Conservation (phyloP, 2,888 invertebrate genomes). For the Rhimphoctona megacephalus region DNA sequence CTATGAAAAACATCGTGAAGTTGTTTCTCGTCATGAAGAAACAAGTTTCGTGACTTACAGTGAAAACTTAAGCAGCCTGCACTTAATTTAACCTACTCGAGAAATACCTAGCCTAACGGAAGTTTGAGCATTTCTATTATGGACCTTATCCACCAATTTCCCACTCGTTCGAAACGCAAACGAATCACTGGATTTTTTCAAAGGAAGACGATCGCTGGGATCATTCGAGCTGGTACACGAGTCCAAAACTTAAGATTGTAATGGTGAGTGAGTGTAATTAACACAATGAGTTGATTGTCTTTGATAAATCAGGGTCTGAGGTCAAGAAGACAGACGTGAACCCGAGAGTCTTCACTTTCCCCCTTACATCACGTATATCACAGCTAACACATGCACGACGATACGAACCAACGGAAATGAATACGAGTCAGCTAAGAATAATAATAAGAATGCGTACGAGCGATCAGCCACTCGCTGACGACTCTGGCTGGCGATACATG, state of each 20-base stretch:
- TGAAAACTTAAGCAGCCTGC: not conserved
- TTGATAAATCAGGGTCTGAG: conserved; percentile 21
- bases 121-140: not conserved
- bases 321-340: conserved; percentile 8
- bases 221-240: not conserved
- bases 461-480: not conserved
- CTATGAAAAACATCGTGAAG: not conserved
- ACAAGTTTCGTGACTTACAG: not conserved
- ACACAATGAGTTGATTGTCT: conserved; percentile 42
- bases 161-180: not conserved
- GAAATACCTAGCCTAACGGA: not conserved
- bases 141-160: not conserved
- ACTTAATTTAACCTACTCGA: not conserved
- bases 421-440: conserved; percentile 36
- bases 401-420: conserved; percentile 41
- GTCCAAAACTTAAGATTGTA: not conserved
- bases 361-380: not conserved
- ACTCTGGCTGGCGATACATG: not conserved
- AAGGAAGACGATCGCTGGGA: not conserved
- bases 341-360: conserved; percentile 7
- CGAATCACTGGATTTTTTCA: not conserved
- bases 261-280: conserved; percentile 18
- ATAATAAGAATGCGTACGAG: conserved; percentile 15
- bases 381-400: not conserved
- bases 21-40: not conserved